Evolutionary conservation across 2,888 invertebrate species (phyloP), one percentile per base, ranked within the genome.

Genomic region (Meloe dianella): DNA sequence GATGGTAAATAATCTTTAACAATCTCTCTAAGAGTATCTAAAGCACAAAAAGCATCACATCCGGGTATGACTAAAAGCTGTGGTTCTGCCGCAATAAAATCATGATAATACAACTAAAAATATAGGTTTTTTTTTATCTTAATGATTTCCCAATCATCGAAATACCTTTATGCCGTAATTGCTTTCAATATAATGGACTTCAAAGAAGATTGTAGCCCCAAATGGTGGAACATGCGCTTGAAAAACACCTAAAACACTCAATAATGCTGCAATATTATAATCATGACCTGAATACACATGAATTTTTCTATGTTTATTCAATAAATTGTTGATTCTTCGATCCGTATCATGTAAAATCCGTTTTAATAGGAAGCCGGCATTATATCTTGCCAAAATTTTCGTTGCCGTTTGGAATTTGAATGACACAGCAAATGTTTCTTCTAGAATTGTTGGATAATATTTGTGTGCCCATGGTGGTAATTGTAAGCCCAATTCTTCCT

Each of bases 381-480:
- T 66, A 20, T 71, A 67, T 62, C 71, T 71, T 56, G 71, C 73
- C 56, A 77, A 35, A 22, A 72, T 64, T 20, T 66, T 29, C 14
- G 71, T 80, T 76, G 69, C 78, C 75, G 76, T 79, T 80, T 61
- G 80, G 71, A 56, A 84, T 75, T 62, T 82, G 64, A 85, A 85
- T 17, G 62, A 65, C 12, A 83, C 80, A 10, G 83, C 72, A 30
- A 79, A 69, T 0, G 81, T 76, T 35, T 79, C 79, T 22, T 80
- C 75, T 12, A 79, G 68, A 30, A 85, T 80, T 62, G 79, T 63
- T 5, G 81, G 81, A 67, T 80, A 83, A 32, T 85, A 77, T n/a
- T 74, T 71, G 3, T 74, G 66, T 0, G 84, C 80, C 86, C 86
- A 86, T 14, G 76, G 70, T 0, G 86, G 86, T 24, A 85, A 72